Evolutionary conservation across 2,888 invertebrate species (phyloP), one percentile per base, ranked within the genome.

Genomic region (Lydus trimaculatus): DNA sequence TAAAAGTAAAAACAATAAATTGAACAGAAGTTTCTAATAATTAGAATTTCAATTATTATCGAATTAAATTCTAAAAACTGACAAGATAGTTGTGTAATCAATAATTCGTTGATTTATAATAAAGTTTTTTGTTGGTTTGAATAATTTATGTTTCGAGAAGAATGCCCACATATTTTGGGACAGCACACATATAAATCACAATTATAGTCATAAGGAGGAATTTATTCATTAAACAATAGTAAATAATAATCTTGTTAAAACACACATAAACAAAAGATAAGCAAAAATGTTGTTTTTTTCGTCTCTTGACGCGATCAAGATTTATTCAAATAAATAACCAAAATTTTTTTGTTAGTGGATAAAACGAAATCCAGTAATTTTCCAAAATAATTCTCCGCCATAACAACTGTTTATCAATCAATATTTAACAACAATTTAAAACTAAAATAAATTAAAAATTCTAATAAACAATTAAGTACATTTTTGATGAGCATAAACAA

Each of bases 241-340:
- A 20, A 48, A 48, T 48, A 48, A 48, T 48, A 48, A 48, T 48
- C 48, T 48, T 48, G 48, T 48, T 48, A 48, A 48, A 48, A 48
- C 48, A 48, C 11, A 23, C 48, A 48, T 4, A 48, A 9, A 48
- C 11, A 20, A 0, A 20, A 48, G 48, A 48, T 48, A 48, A 48
- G 48, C 20, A 20, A 48, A 48, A 48, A 43, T 43, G 43, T 43
- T 17, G 9, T 9, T 48, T 48, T 48, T 11, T 11, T 11, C 20
- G 20, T 48, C 48, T 20, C 9, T 17, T 1, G 36, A 36, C 0
- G 11, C 20, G 3, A 8, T 13, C 0, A 20, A 2, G 7, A 48
- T 23, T 20, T 11, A 11, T 20, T 20, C 20, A 48, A 48, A 48
- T 48, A 43, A 43, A 43, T n/a, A 43, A n/a, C n/a, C 5, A 43